Evolutionary conservation across 1,140 invertebrate species (phyloP), one percentile per base, ranked within the genome.

Genomic region (Drosophila ficusphila): DNA sequence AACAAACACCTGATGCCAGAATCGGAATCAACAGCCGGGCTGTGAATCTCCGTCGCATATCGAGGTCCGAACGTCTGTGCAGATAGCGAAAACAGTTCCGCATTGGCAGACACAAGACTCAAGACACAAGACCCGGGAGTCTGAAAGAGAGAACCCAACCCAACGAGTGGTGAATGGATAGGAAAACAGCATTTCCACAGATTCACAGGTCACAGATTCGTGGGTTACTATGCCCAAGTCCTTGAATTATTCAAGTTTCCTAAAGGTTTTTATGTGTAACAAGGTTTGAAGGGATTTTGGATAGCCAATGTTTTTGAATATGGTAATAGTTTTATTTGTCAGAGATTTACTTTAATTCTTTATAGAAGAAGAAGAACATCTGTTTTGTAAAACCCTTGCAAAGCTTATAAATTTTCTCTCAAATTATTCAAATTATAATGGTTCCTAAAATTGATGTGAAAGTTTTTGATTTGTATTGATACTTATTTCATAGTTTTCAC

Each of bases 1-100:
- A 27, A 57, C 19, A 21, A 31, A n/a, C n/a, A n/a, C n/a, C n/a
- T n/a, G n/a, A n/a, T n/a, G n/a, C 18, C 44, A 19, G 49, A 65
- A 75, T 74, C 64, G 56, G 33, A 46, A 70, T 42, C 64, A 62
- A 47, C 76, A 79, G 74, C 64, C 73, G 41, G 56, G 19, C 61
- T 51, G 25, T 57, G 72, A 51, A 79, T 79, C 75, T 73, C 16
- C 29, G 29, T 53, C 58, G 61, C 79, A 85, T 83, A 79, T 85
- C 81, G 81, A 76, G 65, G 76, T 83, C 38, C 70, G 57, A 72
- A 48, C 53, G 74, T 73, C 57, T 72, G 56, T 29, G 33, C 9
- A 72, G 78, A 83, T 85, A 81, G 76, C 47, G 38, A 61, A 78
- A 74, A 71, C 54, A 85, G 77, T 79, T 79, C 76, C 76, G 76